Percentiles rank a stretch among this genome's conserved stretches.
These are phyloP conservation scores for Colostygia pectinataria DNA, from an alignment of 2,888 invertebrate species.

Conservation along the genomic window DNA sequence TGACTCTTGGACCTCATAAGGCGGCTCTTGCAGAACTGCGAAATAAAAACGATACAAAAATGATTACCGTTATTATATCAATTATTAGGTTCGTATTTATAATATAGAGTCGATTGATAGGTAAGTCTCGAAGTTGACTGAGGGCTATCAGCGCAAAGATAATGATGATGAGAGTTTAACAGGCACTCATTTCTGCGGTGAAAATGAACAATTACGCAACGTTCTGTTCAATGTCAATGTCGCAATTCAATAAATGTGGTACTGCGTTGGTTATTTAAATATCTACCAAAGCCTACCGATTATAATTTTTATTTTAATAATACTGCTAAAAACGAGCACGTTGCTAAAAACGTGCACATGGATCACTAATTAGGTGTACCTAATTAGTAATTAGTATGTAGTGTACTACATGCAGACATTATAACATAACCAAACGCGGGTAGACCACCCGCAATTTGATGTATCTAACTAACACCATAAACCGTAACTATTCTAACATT, in stretches of 20 bases:
- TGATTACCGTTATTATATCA: conserved; percentile 6
- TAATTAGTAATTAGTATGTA: too few species aligned
- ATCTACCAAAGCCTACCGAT: neutral
- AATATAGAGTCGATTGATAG: conserved; percentile 45
- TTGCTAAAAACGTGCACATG: too few species aligned
- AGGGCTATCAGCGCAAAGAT: conserved; percentile 59
- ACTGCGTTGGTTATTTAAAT: neutral
- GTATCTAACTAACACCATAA: too few species aligned
- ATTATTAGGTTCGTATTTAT: conserved; percentile 19
- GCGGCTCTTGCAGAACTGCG: conserved; percentile 75
- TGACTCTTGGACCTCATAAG: conserved; percentile 79
- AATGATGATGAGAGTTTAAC: conserved; percentile 56
- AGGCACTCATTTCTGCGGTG: conserved; percentile 35
- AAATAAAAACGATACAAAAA: conserved; percentile 19
- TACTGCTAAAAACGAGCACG: too few species aligned
- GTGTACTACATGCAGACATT: too few species aligned
- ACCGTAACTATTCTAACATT: too few species aligned
- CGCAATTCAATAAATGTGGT: neutral
- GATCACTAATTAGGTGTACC: too few species aligned
- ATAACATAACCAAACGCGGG: too few species aligned
- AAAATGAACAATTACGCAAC: conserved; percentile 29
- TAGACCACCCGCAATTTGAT: too few species aligned
- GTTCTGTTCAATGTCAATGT: conserved; percentile 19
- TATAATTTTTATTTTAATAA: neutral
- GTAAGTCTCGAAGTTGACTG: conserved; percentile 36